These are phyloP conservation scores for Andrena marginata DNA, from an alignment of 2,888 invertebrate genomes.

Conservation along the genomic window DNA sequence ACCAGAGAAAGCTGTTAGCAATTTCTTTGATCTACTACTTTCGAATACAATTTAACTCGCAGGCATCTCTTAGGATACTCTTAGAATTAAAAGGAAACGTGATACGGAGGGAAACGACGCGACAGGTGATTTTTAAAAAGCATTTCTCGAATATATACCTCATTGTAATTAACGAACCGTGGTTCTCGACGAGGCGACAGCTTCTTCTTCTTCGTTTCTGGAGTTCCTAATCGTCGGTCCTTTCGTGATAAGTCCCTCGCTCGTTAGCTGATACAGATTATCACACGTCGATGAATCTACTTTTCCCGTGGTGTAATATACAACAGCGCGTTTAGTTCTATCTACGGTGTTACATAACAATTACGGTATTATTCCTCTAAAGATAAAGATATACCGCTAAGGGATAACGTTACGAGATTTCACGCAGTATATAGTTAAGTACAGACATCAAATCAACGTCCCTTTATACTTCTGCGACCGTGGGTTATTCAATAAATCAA, in stretches of 20 bases:
- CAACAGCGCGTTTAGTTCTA: conserved; percentile 33
- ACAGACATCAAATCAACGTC: conserved; percentile 20
- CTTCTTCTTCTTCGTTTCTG: conserved; percentile 56
- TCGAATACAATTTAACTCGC: conserved; percentile 42
- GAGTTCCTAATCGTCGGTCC: conserved; percentile 59
- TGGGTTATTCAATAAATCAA: conserved; percentile 35
- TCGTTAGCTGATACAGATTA: conserved; percentile 48
- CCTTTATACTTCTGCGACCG: conserved; percentile 35
- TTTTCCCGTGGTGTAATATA: conserved; percentile 12
- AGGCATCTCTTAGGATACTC: conserved; percentile 42
- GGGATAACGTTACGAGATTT: conserved; percentile 38
- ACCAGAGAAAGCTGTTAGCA: conserved; percentile 28
- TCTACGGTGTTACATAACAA: conserved; percentile 37
- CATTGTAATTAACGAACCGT: conserved; percentile 55
- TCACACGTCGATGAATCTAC: conserved; percentile 34
- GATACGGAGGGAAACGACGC: neutral
- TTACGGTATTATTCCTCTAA: conserved; percentile 48
- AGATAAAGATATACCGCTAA: conserved; percentile 43
- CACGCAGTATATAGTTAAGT: conserved; percentile 48
- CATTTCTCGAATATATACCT: conserved; percentile 68
- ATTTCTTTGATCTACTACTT: conserved; percentile 41
- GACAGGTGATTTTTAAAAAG: conserved; percentile 39
- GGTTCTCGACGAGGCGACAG: conserved; percentile 39
- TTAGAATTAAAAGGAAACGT: conserved; percentile 32
- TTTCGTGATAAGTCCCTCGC: conserved; percentile 55